These are phyloP conservation scores for Pteria penguin DNA, from an alignment of 2,888 invertebrate genomes.

Conservation along the genomic window DNA sequence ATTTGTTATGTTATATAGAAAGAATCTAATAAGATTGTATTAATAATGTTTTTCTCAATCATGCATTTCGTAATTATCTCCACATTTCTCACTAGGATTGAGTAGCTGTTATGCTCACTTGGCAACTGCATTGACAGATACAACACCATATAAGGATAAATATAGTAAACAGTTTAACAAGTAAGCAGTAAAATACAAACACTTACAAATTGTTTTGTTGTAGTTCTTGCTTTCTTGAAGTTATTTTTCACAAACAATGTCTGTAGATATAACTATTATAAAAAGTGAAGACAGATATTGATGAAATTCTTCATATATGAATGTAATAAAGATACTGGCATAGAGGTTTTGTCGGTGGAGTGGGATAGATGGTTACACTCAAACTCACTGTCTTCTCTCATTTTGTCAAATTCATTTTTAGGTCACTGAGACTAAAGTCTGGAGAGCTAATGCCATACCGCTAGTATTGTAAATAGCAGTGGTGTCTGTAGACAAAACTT, in stretches of 20 bases:
- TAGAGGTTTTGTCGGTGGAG: too few species aligned
- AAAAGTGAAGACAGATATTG: too few species aligned
- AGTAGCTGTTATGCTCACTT: constrained; percentile 62
- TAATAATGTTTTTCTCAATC: not conserved
- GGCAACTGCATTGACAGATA: constrained; percentile 60
- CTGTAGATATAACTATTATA: too few species aligned
- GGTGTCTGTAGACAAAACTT: too few species aligned
- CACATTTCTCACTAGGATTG: constrained; percentile 58
- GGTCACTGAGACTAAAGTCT: too few species aligned
- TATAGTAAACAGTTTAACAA: constrained; percentile 59
- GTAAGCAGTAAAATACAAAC: constrained; percentile 44
- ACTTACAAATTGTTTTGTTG: not conserved
- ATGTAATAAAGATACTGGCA: too few species aligned
- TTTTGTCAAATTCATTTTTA: too few species aligned
- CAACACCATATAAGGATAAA: constrained; percentile 62
- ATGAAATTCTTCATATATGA: too few species aligned
- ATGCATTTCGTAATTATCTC: not conserved
- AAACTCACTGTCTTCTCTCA: too few species aligned
- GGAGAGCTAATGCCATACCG: too few species aligned
- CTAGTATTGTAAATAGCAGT: too few species aligned
- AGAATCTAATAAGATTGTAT: not conserved
- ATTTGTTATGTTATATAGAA: not conserved
- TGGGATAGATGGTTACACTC: too few species aligned
- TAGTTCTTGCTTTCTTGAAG: not conserved
- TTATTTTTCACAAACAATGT: not conserved